Base-by-base conservation (phyloP, 2,888 invertebrate species). In the Fragum fragum region DNA sequence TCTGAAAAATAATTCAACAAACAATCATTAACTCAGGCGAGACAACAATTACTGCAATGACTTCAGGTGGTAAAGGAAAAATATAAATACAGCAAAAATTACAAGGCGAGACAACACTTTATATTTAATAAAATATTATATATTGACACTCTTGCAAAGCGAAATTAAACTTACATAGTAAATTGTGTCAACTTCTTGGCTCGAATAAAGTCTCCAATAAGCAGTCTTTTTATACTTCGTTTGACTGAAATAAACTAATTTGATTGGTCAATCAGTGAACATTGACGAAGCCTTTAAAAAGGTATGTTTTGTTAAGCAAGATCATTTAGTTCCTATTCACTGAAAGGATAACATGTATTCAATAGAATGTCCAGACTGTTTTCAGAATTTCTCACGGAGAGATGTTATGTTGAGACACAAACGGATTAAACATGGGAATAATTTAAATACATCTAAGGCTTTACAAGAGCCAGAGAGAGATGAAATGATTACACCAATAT, bases 321-420 rank as follows among this genome's bases (percentile, higher is more conserved):
- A n/a, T n/a, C 70, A 52, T 70, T 70, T 18, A 21, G 26, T 26
- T n/a, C 6, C 23, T 5, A 29, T 52, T 47, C 47, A 18, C 28
- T 26, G 26, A 18, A 28, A n/a, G 21, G 70, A 14, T 16, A 70
- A 52, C 52, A 68, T 68, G 68, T n/a, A 18, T 28, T 57, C 23
- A 6, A 21, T 5, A 29, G 1, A 68, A 42, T 68, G 68, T 39
- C 42, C 68, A 68, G 81, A 69, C 0, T 77, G 77, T 32, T 21
- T 71, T 26, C 71, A 61, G 23, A 21, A 68, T n/a, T 77, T 75
- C 59, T 26, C 32, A 7, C 69, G 68, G 6, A 72, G 59, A 52
- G 70, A 77, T 66, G 66, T 47, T 2, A 73, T 73, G 73, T n/a
- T 52, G 39, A 63, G 73, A 21, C 73, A 73, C 32, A 47, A 29